Base-by-base conservation (phyloP, 2,888 invertebrate species). In the Liopterus haemorrhoidalis region DNA sequence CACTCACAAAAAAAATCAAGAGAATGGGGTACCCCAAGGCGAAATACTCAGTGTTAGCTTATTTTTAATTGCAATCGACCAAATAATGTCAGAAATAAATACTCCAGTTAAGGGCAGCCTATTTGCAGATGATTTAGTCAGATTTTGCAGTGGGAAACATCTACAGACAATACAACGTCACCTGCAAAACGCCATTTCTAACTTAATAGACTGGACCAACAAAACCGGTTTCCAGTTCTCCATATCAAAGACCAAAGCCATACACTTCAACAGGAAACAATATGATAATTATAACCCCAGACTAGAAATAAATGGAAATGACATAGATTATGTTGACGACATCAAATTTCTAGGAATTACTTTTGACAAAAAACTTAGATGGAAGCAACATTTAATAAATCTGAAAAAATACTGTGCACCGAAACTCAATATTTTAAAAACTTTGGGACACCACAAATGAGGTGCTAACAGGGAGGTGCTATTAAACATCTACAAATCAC, bases 1-100 rank as follows among this genome's bases (percentile, higher is more conserved):
- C 9, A 9, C 9, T 40, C 40, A 3, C 16, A 5, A 6, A 18
- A 6, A 15, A 14, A 36, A 14, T 11, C 12, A 22, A 14, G 41
- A 48, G 27, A 53, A 49, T n/a, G 46, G 46, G 5, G 43, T 53
- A 5, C 45, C 51, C 8, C 46, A 52, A 37, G 49, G 49, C 1
- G 43, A 48, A 2, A 37, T 47, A 9, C 21, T 49, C 0, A 49
- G 47, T 39, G 49, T 49, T 2, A 47, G 43, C 2, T 12, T 51
- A 11, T 53, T 53, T 15, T n/a, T 49, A 20, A 44, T 50, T 15
- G 49, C 42, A 8, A 46, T 52, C 11, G 50, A 52, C 22, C 42
- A 46, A 2, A 36, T 46, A 6, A 22, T 28, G 2, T 22, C 5
- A 6, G n/a, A 11, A 9, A 38, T 44, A 11, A 3, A 30, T 4